A percentile compares a stretch with the other conserved stretches of the same genome.
These are phyloP conservation scores for Pteronura brasiliensis DNA, from an alignment of 2,113 vertebrate species.

Conservation along the genomic window DNA sequence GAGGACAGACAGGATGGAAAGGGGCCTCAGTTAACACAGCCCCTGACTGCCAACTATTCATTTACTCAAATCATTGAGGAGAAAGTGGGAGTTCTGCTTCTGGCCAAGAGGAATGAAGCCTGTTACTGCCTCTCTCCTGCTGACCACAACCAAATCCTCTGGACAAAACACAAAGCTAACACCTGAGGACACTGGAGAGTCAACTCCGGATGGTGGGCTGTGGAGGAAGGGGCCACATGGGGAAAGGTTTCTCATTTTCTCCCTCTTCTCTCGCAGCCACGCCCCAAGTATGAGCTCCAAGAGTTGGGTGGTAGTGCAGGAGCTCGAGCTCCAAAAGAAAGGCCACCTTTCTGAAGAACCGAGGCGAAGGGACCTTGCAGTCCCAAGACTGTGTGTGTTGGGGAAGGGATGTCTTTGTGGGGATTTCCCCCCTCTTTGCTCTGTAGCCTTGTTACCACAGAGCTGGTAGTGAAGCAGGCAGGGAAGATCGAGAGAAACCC, in stretches of 20 bases:
- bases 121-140: background rate
- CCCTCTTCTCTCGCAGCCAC: background rate
- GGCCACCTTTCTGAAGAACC: background rate
- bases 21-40: background rate
- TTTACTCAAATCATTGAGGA: background rate
- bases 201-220: rapidly evolving
- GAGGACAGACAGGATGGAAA: background rate
- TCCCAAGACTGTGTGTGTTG: background rate
- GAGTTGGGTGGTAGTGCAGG: background rate
- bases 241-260: background rate
- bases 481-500: background rate
- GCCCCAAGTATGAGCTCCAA: background rate
- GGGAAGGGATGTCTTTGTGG: background rate
- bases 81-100: background rate
- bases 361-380: background rate
- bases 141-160: background rate
- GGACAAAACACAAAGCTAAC: background rate
- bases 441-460: background rate
- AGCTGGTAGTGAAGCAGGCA: background rate
- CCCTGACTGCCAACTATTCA: rapidly evolving
- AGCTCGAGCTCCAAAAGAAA: background rate
- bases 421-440: background rate
- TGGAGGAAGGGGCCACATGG: background rate
- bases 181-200: background rate
- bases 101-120: background rate